Evolutionary conservation across 2,888 invertebrate genomes (phyloP), one percentile per base, ranked within the genome.

Genomic region (Dicranocentrus wangi): DNA sequence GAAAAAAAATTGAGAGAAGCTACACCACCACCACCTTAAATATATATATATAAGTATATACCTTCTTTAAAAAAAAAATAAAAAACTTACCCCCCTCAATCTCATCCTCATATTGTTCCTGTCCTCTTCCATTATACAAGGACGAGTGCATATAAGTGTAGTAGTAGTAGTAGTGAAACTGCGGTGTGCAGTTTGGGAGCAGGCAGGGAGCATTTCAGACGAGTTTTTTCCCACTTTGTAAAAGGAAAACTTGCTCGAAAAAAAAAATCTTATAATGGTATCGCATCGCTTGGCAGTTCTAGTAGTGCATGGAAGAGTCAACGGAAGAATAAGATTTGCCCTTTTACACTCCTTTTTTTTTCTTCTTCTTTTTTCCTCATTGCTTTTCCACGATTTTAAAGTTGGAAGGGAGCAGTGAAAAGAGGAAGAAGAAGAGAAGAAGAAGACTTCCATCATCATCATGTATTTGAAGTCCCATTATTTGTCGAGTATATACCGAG

Each of bases 71-170:
- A n/a, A n/a, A n/a, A n/a, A n/a, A n/a, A n/a, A n/a, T n/a, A n/a
- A n/a, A n/a, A n/a, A n/a, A 27, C 47, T 61, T 61, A 73, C 73
- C 51, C 51, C 70, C 28, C 42, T 42, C n/a, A n/a, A n/a, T 15
- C 39, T 53, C 65, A 53, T 13, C 70, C 70, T 63, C 69, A 63
- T 70, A 51, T 53, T 70, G n/a, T 23, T 39, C 58, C 55, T 61
- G 60, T 47, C 61, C 15, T 28, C 32, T 21, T 51, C 23, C 39
- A 27, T 68, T 65, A 60, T 47, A 60, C 55, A 8, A 51, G 17
- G 28, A 27, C 32, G 65, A 43, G 10, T 32, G 43, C 65, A 65
- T 65, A 61, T n/a, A 58, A 39, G 7, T 66, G 15, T 66, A 27
- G 42, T 65, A 43, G 23, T 39, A 39, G 21, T 19, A 55, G 43